Conservation (phyloP, 2,888 invertebrate genomes). For the Rotaria sp. region DNA sequence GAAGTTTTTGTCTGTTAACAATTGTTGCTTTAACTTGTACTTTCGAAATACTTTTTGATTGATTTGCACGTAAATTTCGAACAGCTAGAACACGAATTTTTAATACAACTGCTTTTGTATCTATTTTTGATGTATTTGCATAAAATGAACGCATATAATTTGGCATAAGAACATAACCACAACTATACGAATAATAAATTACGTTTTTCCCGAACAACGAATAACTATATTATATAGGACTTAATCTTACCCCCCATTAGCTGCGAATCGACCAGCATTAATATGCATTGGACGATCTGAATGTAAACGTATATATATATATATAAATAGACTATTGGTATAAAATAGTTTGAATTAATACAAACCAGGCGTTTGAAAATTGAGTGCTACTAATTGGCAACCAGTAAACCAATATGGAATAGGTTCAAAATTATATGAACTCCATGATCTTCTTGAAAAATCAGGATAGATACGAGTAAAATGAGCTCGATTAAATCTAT, state of each 20-base stretch:
- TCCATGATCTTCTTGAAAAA: not conserved
- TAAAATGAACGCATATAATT: not conserved
- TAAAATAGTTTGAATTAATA: not conserved
- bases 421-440: not conserved
- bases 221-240: too few species aligned
- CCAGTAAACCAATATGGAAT: not conserved
- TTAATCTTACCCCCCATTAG: not conserved
- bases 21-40: not conserved
- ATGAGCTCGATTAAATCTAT: conserved; percentile 18
- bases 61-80: not conserved
- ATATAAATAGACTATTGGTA: not conserved
- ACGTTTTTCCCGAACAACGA: too few species aligned
- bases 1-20: not conserved
- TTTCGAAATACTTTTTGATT: not conserved
- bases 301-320: not conserved
- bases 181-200: not conserved
- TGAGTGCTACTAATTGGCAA: conserved; percentile 15
- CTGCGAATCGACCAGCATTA: not conserved
- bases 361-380: conserved; percentile 26
- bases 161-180: conserved; percentile 28
- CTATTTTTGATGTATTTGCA: too few species aligned
- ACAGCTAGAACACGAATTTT: conserved; percentile 1
- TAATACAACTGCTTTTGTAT: not conserved
- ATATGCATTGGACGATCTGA: conserved; percentile 6
- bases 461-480: conserved; percentile 3